A percentile compares a stretch with the other conserved stretches of the same genome.
These are phyloP conservation scores for Chaetura pelagica DNA, from an alignment of 2,113 vertebrate genomes.

Conservation along the genomic window DNA sequence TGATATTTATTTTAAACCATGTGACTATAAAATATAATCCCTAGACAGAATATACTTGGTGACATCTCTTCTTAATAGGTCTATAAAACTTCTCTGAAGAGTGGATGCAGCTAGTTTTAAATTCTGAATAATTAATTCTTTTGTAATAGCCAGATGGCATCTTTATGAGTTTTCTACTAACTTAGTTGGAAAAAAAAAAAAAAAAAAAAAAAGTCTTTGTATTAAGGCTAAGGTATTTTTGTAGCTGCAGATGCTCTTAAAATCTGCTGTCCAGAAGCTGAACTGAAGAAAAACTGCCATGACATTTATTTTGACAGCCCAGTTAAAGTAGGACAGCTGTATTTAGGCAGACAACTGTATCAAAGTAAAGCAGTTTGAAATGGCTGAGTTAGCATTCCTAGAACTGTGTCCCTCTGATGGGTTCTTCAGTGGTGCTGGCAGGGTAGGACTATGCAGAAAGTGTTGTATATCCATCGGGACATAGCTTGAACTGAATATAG, in stretches of 20 bases:
- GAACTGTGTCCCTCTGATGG: background rate
- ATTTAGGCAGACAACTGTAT: constrained; percentile 32
- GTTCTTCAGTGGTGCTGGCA: background rate
- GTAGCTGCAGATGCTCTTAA: constrained; percentile 26
- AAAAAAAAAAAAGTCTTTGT: background rate
- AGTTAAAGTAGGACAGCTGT: background rate
- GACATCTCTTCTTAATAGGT: background rate
- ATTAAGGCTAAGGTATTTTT: constrained; percentile 19
- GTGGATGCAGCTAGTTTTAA: background rate
- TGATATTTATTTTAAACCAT: rapidly evolving
- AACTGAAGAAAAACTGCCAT: background rate
- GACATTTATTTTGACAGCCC: constrained; percentile 23
- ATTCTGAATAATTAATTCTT: background rate
- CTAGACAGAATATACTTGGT: background rate
- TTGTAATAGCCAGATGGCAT: background rate
- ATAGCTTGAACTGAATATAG: background rate
- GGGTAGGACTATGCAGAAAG: background rate
- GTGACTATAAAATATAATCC: background rate
- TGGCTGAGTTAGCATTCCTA: constrained; percentile 13
- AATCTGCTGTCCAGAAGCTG: constrained; percentile 44
- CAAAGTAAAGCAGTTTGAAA: constrained; percentile 31
- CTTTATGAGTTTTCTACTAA: background rate
- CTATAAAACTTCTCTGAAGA: background rate
- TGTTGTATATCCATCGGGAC: background rate
- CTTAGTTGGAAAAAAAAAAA: background rate